These are phyloP conservation scores for Drosophila ercepeae DNA, from an alignment of 1,140 invertebrate genomes.

Conservation along the genomic window DNA sequence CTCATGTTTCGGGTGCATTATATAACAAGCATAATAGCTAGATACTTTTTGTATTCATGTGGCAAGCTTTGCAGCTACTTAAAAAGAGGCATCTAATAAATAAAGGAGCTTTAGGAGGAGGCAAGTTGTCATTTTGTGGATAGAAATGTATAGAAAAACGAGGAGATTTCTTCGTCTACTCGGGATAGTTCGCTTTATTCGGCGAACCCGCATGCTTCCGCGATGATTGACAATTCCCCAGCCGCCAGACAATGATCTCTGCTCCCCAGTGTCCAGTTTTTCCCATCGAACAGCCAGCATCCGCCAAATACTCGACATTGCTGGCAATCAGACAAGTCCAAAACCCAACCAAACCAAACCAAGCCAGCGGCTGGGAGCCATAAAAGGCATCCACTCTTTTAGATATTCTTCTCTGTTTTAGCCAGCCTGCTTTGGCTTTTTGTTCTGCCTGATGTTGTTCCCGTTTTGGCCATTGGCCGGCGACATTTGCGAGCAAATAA, in stretches of 20 bases:
- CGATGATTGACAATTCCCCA: constrained; percentile 48
- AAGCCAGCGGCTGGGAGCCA: constrained; percentile 44
- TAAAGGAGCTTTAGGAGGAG: too few species aligned
- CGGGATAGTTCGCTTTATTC: constrained; percentile 22
- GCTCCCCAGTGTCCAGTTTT: constrained; percentile 13
- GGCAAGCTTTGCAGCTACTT: neutral
- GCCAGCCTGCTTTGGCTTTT: constrained; percentile 9
- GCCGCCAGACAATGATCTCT: constrained; percentile 41
- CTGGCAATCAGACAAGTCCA: constrained; percentile 55
- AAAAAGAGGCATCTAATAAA: neutral
- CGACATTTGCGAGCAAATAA: constrained; percentile 74
- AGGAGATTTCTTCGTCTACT: neutral
- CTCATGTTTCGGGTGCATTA: constrained; percentile 56
- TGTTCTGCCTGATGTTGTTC: constrained; percentile 19
- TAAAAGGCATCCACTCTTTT: constrained; percentile 54
- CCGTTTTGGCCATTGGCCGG: constrained; percentile 40
- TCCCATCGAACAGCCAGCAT: constrained; percentile 17
- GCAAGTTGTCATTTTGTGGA: neutral
- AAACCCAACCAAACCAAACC: constrained; percentile 13
- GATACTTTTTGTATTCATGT: constrained; percentile 12
- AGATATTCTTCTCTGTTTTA: constrained; percentile 27
- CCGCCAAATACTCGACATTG: constrained; percentile 51
- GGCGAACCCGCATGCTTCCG: constrained; percentile 27
- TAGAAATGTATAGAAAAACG: neutral
- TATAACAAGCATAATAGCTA: constrained; percentile 21